Base-by-base conservation (phyloP, 2,888 invertebrate species). In the Rhyacophila evoluta region DNA sequence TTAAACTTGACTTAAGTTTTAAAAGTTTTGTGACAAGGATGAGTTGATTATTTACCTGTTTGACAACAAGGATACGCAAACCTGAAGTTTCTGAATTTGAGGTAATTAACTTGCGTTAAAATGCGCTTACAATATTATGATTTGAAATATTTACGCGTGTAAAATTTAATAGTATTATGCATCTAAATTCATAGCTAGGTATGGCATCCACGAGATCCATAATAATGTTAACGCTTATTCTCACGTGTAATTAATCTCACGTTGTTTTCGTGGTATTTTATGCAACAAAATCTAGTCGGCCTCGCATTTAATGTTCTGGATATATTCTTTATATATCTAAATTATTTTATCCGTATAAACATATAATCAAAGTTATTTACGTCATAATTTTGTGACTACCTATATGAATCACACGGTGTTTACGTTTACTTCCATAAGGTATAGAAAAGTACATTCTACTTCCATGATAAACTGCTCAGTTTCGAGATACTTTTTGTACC, bases 41-140 rank as follows among this genome's bases (percentile, higher is more conserved):
- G 79, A 77, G 76, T 69, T 77, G 79, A 79, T 79, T 77, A 77
- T 79, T 79, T 79, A 79, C 77, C 79, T 77, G 79, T 74, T 79
- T 68, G 79, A 27, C 38, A 79, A 74, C 74, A 79, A 72, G 77
- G 77, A 79, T 79, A 79, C 25, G 25, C 19, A 8, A 55, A 55
- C 8, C 55, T 55, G 25, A 19, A 25, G 55, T 25, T 55, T 55
- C 55, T 55, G 10, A 55, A 55, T 8, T 41, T 55, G 8, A 55
- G 55, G 55, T 55, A 55, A 55, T 19, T 25, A 25, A 39, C 6
- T 12, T 39, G 39, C 3, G 11, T 15, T 39, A 15, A 12, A 6
- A 12, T 12, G 15, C 15, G n/a, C n/a, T 39, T 39, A 1, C 1
- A 12, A 5, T 6, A 12, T 3, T 12, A 39, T 12, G 1, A 39